Percentiles rank a stretch among this genome's conserved stretches.
Evolutionary conservation across 92 coral and sea anemone genomes (phyloP).

Genomic region (Epizoanthus illoricatus): DNA sequence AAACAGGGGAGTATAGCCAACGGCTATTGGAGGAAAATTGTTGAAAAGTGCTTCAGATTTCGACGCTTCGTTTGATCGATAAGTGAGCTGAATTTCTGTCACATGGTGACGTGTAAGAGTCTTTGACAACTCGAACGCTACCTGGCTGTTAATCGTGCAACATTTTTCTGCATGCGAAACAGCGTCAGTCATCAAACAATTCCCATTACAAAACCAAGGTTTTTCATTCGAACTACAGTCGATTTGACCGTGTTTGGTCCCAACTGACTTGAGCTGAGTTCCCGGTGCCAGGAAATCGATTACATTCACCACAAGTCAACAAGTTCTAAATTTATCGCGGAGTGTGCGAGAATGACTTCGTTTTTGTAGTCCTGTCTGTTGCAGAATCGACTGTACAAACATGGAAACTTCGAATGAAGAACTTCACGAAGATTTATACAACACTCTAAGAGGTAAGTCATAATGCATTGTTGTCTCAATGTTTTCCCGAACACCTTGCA

Average conservation of each 20-base stretch:
- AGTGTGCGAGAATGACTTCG: not conserved
- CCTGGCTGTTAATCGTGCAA: not conserved
- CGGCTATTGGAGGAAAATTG: not conserved
- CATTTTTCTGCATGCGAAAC: not conserved
- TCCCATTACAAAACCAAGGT: not conserved
- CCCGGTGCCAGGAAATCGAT: not conserved
- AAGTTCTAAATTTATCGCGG: not conserved
- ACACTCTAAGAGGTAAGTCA: constrained; percentile 12
- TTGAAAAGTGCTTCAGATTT: not conserved
- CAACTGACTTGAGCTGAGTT: not conserved
- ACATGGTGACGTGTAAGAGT: constrained; percentile 6
- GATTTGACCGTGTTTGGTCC: constrained; percentile 10
- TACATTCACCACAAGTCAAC: not conserved
- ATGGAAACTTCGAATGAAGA: constrained; percentile 23
- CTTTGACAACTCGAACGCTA: not conserved
- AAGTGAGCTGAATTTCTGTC: not conserved
- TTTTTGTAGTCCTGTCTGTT: constrained; percentile 10
- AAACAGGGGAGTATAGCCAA: not conserved
- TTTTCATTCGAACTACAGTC: not conserved
- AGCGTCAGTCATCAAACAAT: not conserved
- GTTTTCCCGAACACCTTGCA: not conserved
- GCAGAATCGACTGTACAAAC: not conserved
- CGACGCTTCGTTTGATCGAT: constrained; percentile 9
- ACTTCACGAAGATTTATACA: constrained; percentile 15
- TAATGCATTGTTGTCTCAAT: not conserved